Conservation (phyloP, 2,797 vertebrate genomes). For the Morus bassanus region DNA sequence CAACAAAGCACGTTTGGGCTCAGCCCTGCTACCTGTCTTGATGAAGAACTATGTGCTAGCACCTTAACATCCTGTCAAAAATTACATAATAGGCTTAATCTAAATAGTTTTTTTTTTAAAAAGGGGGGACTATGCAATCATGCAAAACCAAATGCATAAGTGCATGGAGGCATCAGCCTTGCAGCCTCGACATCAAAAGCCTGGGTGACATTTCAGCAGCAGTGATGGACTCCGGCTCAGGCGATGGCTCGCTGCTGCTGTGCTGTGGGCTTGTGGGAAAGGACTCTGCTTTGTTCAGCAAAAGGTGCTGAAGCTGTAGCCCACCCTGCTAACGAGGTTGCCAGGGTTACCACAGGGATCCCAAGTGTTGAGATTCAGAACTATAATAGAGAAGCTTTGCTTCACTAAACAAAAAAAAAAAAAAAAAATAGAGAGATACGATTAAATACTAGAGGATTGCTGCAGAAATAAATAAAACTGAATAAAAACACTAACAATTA, state of each 20-base stretch:
- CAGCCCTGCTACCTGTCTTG: background rate
- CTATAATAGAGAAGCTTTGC: background rate
- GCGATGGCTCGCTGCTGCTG: rapidly evolving
- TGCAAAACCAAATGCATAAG: background rate
- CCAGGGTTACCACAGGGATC: conserved; percentile 9
- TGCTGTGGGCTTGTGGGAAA: background rate
- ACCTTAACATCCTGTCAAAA: background rate
- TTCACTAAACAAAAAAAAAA: background rate
- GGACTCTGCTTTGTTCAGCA: rapidly evolving
- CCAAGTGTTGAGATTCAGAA: background rate
- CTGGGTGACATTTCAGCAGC: background rate
- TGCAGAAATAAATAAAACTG: background rate
- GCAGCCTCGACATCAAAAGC: background rate
- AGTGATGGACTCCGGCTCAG: background rate
- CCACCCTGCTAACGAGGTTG: background rate
- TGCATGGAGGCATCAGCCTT: background rate
- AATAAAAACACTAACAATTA: background rate
- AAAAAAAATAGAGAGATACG: background rate
- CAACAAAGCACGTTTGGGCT: background rate
- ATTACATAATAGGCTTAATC: background rate
- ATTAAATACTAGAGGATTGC: background rate
- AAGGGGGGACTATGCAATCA: too few relatives aligned
- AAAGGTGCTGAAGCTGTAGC: background rate
- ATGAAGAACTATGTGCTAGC: background rate
- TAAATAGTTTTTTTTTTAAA: background rate